Conservation (phyloP, 2,113 vertebrate genomes). For the Sinocyclocheilus grahami region DNA sequence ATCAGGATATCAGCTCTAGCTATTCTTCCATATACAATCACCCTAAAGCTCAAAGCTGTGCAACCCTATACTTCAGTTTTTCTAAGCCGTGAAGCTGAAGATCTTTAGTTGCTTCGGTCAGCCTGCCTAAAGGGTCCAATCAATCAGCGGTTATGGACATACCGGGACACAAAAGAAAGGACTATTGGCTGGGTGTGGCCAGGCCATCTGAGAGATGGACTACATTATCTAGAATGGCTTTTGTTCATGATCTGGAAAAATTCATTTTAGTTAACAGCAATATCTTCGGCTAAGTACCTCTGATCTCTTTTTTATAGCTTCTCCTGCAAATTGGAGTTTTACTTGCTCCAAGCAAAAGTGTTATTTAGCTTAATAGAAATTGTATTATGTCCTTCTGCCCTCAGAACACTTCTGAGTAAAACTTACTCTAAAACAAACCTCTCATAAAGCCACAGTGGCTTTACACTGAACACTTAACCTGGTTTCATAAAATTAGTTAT, state of each 20-base stretch:
- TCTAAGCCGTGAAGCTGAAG: constrained; percentile 14
- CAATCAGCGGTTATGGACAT: constrained; percentile 41
- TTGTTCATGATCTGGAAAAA: constrained; percentile 50
- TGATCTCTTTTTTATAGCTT: constrained; percentile 13
- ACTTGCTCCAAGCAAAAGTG: not conserved
- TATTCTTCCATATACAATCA: not conserved
- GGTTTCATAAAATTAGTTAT: no score
- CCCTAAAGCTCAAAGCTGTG: constrained; percentile 2
- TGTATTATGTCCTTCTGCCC: not conserved
- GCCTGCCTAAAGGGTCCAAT: constrained; percentile 43
- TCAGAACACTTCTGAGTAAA: not conserved
- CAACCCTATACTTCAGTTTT: constrained; percentile 27
- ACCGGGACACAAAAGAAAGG: constrained; percentile 15
- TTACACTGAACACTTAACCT: no score
- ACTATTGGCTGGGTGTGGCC: constrained; percentile 44
- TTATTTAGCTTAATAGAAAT: not conserved
- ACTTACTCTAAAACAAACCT: no score
- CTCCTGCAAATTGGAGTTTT: not conserved
- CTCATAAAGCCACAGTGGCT: not conserved
- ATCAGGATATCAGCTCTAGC: not conserved
- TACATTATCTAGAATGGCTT: constrained; percentile 49
- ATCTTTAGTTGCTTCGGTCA: constrained; percentile 23
- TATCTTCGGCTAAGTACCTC: constrained; percentile 49
- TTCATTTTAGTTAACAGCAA: constrained; percentile 47
- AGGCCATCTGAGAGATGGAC: constrained; percentile 9